Percentiles rank a stretch among this genome's conserved stretches.
Conservation (phyloP, 2,888 invertebrate species). For the Merodon equestris region DNA sequence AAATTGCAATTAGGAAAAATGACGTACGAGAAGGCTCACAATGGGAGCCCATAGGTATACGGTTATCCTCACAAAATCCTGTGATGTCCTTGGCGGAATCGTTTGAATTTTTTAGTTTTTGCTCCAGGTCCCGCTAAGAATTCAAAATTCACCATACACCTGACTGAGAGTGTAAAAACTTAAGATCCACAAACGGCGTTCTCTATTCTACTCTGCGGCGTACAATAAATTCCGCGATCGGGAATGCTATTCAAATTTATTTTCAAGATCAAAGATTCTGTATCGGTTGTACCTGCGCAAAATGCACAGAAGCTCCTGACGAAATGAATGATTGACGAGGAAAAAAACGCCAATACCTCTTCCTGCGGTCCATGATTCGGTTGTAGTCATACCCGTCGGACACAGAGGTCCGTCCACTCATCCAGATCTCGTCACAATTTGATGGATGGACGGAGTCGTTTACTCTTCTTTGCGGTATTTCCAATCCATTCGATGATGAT, state of each 20-base stretch:
- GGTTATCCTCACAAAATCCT: too few relatives aligned
- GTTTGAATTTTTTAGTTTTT: conserved; percentile 65
- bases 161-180: conserved; percentile 35
- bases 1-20: too few relatives aligned
- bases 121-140: conserved; percentile 9
- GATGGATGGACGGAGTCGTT: conserved; percentile 63
- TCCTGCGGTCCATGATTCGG: conserved; percentile 25
- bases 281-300: conserved; percentile 19
- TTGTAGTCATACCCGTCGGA: conserved; percentile 58
- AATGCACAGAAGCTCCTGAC: conserved; percentile 62
- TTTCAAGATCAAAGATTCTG: conserved; percentile 61
- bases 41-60: too few relatives aligned
- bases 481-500: conserved; percentile 8
- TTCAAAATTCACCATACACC: conserved; percentile 46
- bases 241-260: conserved; percentile 68
- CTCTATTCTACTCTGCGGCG: too few relatives aligned
- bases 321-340: conserved; percentile 67
- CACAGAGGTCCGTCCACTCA: conserved; percentile 47
- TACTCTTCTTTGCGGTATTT: conserved; percentile 10
- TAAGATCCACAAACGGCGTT: too few relatives aligned
- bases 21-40: too few relatives aligned
- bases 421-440: conserved; percentile 67
- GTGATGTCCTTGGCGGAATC: conserved; percentile 34
- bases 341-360: conserved; percentile 29
- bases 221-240: conserved; percentile 50